Evolutionary conservation across 1,140 invertebrate genomes (phyloP), one percentile per base, ranked within the genome.

Genomic region (Drosophila repletoides): DNA sequence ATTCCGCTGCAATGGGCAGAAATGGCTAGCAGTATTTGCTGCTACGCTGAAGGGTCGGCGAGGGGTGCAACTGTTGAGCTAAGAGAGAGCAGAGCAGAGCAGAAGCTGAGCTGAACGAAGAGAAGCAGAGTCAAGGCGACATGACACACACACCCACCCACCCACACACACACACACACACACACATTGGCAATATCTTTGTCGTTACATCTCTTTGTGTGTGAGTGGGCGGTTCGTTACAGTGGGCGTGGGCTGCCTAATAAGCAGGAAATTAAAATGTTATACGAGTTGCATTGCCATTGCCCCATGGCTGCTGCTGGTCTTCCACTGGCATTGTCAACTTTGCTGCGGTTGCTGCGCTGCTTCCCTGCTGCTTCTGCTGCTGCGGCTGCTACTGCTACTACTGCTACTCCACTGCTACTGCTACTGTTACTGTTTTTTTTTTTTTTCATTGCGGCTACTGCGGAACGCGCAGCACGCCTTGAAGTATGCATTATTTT

Each of bases 181-280:
- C 2, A 9, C n/a, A 12, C 38, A 43, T 40, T 36, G 10, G 52
- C 38, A 14, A 14, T 55, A 76, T 76, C 72, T 76, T 76, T 72
- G 56, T 40, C 61, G 41, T 58, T 70, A 69, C 73, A 81, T 81
- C 77, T 76, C 71, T 65, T 41, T 53, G 36, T 58, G 28, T 34
- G 31, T 21, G 66, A 15, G 36, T 46, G 31, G 4, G 34, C 46
- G 36, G 33, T 22, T 12, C 21, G 26, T 19, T 15, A 48, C 45
- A 34, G 63, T 41, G 76, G 58, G 61, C 28, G 53, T 65, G 65
- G 69, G 56, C 56, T 45, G 63, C 71, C 79, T 84, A 84, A 84
- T 84, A 84, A 84, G 79, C 79, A 84, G 79, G 79, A 84, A 84
- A 84, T 84, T 84, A 84, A 84, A 84, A 84, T 84, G 80, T 84